Conservation (phyloP, 2,113 vertebrate genomes). For the Carassius gibelio region DNA sequence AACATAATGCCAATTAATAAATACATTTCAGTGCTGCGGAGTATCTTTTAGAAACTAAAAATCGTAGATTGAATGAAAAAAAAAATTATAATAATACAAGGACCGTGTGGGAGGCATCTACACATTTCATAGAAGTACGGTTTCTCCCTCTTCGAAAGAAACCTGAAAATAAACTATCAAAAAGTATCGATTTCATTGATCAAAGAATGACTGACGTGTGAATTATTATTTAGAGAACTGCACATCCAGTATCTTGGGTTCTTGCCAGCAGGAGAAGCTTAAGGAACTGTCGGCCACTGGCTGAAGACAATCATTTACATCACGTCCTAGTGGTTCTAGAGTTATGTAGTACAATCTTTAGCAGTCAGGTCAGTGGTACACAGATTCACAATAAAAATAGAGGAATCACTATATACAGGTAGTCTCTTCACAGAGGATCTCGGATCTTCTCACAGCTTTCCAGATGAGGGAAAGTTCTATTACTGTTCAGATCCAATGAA, state of each 20-base stretch:
- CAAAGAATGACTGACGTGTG: not conserved
- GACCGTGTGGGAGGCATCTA: slow-evolving; percentile 3
- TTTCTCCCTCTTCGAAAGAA: not conserved
- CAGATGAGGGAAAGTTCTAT: slow-evolving; percentile 9
- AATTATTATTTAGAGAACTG: not conserved
- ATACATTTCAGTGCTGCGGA: not conserved
- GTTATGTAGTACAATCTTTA: slow-evolving; percentile 47
- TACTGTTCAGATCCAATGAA: slow-evolving; percentile 5
- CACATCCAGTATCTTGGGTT: not conserved
- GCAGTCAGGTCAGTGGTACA: slow-evolving; percentile 49
- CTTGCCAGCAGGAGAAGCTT: slow-evolving; percentile 4
- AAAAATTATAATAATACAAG: not conserved
- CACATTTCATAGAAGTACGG: not conserved
- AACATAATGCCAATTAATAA: not conserved
- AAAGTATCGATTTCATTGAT: not conserved
- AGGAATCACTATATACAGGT: slow-evolving; percentile 43
- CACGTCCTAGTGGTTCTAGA: slow-evolving; percentile 43
- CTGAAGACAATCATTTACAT: slow-evolving; percentile 2
- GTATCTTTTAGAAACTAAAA: not conserved
- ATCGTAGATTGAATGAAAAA: not conserved
- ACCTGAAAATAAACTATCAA: slow-evolving; percentile 10
- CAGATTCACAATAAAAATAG: slow-evolving; percentile 49
- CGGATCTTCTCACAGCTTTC: not conserved
- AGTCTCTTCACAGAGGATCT: slow-evolving; percentile 14
- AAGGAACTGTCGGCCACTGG: not conserved